Evolutionary conservation across 2,888 invertebrate species (phyloP).

Genomic region (Hymenopus coronatus): DNA sequence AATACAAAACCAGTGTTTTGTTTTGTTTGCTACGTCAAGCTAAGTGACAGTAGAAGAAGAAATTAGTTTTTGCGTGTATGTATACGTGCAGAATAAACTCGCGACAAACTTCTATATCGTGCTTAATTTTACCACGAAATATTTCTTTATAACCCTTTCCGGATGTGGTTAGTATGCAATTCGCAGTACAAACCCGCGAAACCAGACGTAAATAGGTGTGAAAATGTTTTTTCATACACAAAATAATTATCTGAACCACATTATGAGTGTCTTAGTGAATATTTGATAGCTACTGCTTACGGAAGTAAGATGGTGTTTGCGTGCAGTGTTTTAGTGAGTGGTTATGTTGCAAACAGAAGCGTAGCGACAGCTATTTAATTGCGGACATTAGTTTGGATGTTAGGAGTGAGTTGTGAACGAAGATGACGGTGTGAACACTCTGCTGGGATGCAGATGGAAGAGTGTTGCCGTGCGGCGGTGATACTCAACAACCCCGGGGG

Average conservation of each 20-base stretch:
- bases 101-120: neutral
- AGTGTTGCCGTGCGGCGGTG: conserved; percentile 28
- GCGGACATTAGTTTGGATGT: neutral
- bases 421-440: neutral
- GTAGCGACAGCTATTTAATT: neutral
- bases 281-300: neutral
- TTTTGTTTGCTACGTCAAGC: neutral
- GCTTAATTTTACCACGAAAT: neutral
- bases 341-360: neutral
- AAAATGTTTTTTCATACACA: neutral
- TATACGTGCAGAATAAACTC: neutral
- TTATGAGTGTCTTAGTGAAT: neutral
- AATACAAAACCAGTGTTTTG: neutral
- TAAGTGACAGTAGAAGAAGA: neutral
- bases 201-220: neutral
- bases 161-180: neutral
- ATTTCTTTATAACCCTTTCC: neutral
- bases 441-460: conserved; percentile 29
- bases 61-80: neutral
- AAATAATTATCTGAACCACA: no score
- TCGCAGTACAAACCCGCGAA: neutral
- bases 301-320: neutral
- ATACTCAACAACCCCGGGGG: conserved; percentile 45
- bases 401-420: neutral
- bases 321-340: neutral